Percentiles rank a stretch among this genome's conserved stretches.
These are phyloP conservation scores for Zele albiditarsus DNA, from an alignment of 2,888 invertebrate genomes.

Conservation along the genomic window DNA sequence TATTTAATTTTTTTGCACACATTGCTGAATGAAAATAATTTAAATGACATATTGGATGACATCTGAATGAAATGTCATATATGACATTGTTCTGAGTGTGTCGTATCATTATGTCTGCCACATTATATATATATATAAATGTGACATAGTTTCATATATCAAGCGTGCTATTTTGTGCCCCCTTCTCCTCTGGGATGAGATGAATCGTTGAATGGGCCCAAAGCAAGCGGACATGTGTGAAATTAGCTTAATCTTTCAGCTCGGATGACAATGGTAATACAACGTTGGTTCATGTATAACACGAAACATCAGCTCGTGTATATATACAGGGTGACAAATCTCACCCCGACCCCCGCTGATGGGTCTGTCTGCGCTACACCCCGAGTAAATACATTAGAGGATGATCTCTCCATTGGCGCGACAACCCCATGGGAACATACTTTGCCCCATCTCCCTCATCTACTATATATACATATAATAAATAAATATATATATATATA, in stretches of 20 bases:
- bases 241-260: constrained; percentile 73
- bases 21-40: neutral
- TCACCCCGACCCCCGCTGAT: constrained; percentile 60
- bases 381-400: constrained; percentile 73
- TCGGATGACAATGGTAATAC: constrained; percentile 73
- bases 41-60: neutral
- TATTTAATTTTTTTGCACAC: neutral
- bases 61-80: neutral
- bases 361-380: constrained; percentile 57
- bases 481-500: too few relatives aligned
- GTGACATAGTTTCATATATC: constrained; percentile 57
- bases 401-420: constrained; percentile 70
- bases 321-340: constrained; percentile 68
- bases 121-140: constrained; percentile 17
- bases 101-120: neutral
- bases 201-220: constrained; percentile 48
- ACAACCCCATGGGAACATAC: constrained; percentile 32
- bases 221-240: constrained; percentile 71
- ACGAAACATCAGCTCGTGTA: constrained; percentile 61
- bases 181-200: constrained; percentile 31
- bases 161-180: constrained; percentile 45
- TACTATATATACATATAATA: too few relatives aligned
- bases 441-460: too few relatives aligned
- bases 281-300: constrained; percentile 70
- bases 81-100: neutral